Conservation (phyloP, 1,140 invertebrate species). For the Temnothorax curvispinosus region DNA sequence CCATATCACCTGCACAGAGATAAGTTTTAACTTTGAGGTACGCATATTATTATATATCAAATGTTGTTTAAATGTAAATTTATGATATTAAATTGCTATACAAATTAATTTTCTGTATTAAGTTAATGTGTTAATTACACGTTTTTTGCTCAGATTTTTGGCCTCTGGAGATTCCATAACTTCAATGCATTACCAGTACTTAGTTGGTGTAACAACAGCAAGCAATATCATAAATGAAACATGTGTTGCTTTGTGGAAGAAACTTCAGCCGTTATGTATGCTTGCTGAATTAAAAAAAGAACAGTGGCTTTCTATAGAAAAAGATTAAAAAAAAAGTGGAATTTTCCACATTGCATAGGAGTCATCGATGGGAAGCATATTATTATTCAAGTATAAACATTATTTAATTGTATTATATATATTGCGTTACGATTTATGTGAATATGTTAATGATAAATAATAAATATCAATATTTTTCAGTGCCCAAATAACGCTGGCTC, state of each 20-base stretch:
- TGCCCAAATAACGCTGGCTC: background rate
- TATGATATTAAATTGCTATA: background rate
- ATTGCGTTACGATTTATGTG: too few relatives aligned
- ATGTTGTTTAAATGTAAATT: background rate
- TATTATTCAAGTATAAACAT: background rate
- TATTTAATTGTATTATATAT: background rate
- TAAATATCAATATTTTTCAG: background rate
- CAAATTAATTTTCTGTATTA: background rate
- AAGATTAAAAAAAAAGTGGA: background rate
- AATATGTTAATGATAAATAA: background rate
- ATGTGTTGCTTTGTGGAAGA: background rate
- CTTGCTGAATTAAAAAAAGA: background rate
- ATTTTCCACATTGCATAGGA: background rate
- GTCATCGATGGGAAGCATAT: background rate
- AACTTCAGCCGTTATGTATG: background rate
- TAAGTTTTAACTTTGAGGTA: background rate
- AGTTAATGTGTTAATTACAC: too few relatives aligned
- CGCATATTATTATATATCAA: background rate
- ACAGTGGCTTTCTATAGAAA: background rate
- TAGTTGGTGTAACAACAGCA: background rate
- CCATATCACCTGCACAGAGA: background rate
- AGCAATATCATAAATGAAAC: background rate
- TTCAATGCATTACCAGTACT: background rate
- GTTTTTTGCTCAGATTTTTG: background rate
- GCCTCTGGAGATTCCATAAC: background rate